Conservation (phyloP, 2,888 invertebrate genomes). For the Micoletzkya japonica region DNA sequence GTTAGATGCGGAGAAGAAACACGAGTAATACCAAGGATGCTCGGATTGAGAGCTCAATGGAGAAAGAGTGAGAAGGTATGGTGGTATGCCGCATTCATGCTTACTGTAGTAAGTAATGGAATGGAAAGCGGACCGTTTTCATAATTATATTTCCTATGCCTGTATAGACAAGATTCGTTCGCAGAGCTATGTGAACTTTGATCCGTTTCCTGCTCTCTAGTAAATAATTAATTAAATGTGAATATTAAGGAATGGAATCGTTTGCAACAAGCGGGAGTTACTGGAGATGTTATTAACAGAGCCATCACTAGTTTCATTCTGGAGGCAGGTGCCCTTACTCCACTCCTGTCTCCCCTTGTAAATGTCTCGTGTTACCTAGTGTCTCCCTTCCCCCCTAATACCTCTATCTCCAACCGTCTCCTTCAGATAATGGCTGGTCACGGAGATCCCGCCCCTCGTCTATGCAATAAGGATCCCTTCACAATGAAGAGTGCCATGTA, state of each 20-base stretch:
- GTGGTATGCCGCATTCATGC: too few species aligned
- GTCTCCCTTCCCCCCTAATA: too few species aligned
- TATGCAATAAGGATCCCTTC: slow-evolving; percentile 98
- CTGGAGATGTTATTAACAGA: slow-evolving; percentile 86
- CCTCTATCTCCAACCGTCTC: too few species aligned
- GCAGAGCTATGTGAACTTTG: not conserved
- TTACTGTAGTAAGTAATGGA: not conserved
- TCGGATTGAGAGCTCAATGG: slow-evolving; percentile 95
- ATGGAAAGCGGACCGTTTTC: too few species aligned
- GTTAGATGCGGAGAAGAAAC: slow-evolving; percentile 75
- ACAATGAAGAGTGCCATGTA: slow-evolving; percentile 94
- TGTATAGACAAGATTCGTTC: not conserved
- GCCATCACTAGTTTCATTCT: slow-evolving; percentile 91
- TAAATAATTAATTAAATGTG: too few species aligned
- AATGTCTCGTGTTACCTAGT: too few species aligned
- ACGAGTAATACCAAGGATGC: slow-evolving; percentile 83
- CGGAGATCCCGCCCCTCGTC: slow-evolving; percentile 84
- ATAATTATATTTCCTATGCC: not conserved
- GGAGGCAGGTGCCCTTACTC: slow-evolving; percentile 47
- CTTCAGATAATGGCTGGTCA: slow-evolving; percentile 79
- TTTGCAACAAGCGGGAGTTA: slow-evolving; percentile 89
- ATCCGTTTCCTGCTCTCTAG: not conserved
- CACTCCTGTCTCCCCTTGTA: too few species aligned
- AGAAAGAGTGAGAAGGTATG: slow-evolving; percentile 85
- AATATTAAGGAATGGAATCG: slow-evolving; percentile 69